Evolutionary conservation across 2,888 invertebrate species (phyloP), one percentile per base, ranked within the genome.

Genomic region (Meiosimyza decipiens): DNA sequence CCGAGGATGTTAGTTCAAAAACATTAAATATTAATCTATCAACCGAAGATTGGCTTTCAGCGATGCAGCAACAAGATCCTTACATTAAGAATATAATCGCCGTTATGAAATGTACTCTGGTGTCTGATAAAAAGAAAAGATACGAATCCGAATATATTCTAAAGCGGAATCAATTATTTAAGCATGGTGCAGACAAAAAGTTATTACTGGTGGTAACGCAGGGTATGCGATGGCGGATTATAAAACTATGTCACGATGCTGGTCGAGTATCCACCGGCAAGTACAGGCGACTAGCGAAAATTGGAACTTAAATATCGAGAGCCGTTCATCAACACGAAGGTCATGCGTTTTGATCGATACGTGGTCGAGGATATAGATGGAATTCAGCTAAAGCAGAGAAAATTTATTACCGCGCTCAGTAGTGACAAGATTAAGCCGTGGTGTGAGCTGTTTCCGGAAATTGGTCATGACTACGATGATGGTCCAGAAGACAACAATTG

Each of bases 341-440:
- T 76, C 47, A 50, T 73, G 50, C 62, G 72, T 49, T 57, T 71
- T 51, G 54, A 72, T 51, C 66, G 80, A 6, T 82, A 80, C 72
- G 73, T 77, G 11, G 28, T 74, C 13, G 52, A 51, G 12, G 74
- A 74, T 18, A 68, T 74, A 13, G 68, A 73, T 5, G 75, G 73
- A 6, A 62, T 60, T 3, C 73, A 73, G n/a, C 49, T 50, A 6
- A 71, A 65, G 5, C 57, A 71, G 13, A 54, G 73, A 0, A 62
- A 57, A 40, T 76, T 73, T n/a, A 71, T 66, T 50, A 75, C 73
- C 4, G 40, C 73, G 2, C 67, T 59, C 0, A 75, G 74, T 59
- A 73, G 71, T 18, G 76, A 75, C 16, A 73, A 73, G 33, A n/a
- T 77, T 52, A 77, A 74, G 47, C 51, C 74, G 5, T 76, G 71